Percentiles rank a stretch among this genome's conserved stretches.
Conservation (phyloP, 2,797 vertebrate genomes). For the Micrastur ruficollis region DNA sequence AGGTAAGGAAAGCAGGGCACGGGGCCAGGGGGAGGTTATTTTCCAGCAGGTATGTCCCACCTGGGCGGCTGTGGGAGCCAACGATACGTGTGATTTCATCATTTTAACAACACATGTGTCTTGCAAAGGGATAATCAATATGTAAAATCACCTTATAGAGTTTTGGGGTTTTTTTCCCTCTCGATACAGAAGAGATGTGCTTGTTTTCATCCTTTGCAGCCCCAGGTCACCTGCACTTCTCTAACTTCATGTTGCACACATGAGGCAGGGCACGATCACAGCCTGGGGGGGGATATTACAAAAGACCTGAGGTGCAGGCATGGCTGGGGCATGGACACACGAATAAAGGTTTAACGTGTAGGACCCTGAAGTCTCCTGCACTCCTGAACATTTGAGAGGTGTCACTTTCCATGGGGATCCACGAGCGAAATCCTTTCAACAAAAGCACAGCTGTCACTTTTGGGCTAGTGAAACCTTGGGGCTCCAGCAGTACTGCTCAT, state of each 20-base stretch:
- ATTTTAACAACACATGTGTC: not conserved
- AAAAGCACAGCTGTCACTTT: not conserved
- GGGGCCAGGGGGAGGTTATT: not conserved
- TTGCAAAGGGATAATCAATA: not conserved
- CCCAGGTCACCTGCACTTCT: not conserved
- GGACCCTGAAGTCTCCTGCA: not conserved
- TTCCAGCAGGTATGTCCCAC: not conserved
- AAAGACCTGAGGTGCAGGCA: not conserved
- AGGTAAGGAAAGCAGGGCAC: not conserved
- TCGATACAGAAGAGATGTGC: not conserved
- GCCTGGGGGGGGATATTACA: not conserved
- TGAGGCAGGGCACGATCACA: not conserved
- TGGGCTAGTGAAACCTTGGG: not conserved
- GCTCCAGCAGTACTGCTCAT: not conserved
- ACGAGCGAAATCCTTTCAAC: not conserved
- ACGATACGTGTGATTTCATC: not conserved
- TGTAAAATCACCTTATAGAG: not conserved
- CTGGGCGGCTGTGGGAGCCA: not conserved
- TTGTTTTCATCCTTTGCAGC: not conserved
- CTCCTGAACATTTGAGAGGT: not conserved
- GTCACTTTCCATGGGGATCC: not conserved
- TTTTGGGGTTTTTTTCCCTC: not conserved
- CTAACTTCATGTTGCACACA: not conserved
- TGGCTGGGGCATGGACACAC: not conserved
- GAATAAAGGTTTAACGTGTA: not conserved